phyloP scores from a whole-genome alignment of 2,797 vertebrate genomes.

The Choloepus didactylus region DNA sequence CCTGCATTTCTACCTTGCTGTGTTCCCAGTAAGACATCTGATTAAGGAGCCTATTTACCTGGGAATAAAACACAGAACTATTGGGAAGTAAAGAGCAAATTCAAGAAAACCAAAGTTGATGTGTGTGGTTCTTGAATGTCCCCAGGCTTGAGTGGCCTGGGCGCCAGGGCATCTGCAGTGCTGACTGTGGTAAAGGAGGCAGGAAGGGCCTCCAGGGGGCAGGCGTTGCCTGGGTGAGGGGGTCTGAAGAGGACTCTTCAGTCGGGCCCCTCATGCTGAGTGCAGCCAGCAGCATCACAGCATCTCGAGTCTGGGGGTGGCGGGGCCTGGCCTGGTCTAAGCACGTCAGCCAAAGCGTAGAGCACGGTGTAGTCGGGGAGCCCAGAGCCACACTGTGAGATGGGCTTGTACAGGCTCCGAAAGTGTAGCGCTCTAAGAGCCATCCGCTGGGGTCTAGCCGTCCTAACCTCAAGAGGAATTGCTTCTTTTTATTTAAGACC shows the following conservation, averaged over 20 bases:
- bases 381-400: no score
- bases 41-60: neutral
- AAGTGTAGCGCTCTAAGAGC: no score
- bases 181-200: neutral
- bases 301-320: no score
- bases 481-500: neutral
- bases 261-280: no score
- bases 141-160: neutral
- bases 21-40: neutral
- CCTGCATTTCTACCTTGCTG: neutral
- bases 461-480: neutral
- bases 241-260: neutral
- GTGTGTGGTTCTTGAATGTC: neutral
- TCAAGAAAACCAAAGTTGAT: neutral
- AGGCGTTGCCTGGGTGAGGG: no score
- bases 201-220: neutral
- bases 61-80: neutral
- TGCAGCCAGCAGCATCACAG: no score
- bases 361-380: neutral
- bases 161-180: neutral
- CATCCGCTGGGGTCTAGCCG: neutral
- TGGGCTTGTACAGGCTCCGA: neutral
- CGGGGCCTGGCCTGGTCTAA: no score
- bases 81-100: neutral
- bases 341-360: no score